These are phyloP conservation scores for Sclerurus mexicanus DNA, from an alignment of 2,113 vertebrate genomes.

Conservation along the genomic window DNA sequence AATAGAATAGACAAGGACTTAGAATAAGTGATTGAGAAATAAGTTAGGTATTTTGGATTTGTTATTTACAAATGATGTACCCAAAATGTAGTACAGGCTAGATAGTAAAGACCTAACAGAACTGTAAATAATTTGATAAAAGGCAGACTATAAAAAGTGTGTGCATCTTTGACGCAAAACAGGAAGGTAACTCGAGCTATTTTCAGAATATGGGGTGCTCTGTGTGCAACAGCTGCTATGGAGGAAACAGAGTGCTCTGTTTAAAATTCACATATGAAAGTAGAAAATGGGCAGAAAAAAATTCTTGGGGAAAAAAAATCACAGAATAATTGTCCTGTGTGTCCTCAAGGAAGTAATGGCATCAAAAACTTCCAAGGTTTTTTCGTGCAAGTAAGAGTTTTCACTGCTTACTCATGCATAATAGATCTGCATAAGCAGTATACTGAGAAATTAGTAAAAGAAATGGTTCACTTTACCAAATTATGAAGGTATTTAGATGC, in stretches of 20 bases:
- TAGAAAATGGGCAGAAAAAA: not conserved
- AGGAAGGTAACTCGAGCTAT: not conserved
- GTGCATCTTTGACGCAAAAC: not conserved
- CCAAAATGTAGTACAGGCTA: not conserved
- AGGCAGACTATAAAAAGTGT: not conserved
- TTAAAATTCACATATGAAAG: not conserved
- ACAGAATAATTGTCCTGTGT: not conserved
- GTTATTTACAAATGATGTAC: not conserved
- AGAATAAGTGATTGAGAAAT: not conserved
- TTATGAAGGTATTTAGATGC: not conserved
- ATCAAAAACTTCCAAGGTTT: not conserved
- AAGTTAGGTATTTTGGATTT: not conserved
- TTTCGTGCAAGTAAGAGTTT: not conserved
- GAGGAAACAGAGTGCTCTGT: not conserved
- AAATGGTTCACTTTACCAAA: not conserved
- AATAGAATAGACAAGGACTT: not conserved
- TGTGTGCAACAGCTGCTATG: fast-evolving
- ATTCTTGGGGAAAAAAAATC: too few species aligned
- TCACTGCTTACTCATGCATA: not conserved
- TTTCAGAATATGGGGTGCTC: not conserved
- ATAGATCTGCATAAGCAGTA: not conserved
- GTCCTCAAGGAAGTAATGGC: not conserved
- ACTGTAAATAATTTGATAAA: not conserved
- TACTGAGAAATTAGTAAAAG: not conserved
- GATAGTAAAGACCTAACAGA: not conserved